Evolutionary conservation across 2,113 vertebrate genomes (phyloP), one percentile per base, ranked within the genome.

Genomic region (Opisthocomus hoazin): DNA sequence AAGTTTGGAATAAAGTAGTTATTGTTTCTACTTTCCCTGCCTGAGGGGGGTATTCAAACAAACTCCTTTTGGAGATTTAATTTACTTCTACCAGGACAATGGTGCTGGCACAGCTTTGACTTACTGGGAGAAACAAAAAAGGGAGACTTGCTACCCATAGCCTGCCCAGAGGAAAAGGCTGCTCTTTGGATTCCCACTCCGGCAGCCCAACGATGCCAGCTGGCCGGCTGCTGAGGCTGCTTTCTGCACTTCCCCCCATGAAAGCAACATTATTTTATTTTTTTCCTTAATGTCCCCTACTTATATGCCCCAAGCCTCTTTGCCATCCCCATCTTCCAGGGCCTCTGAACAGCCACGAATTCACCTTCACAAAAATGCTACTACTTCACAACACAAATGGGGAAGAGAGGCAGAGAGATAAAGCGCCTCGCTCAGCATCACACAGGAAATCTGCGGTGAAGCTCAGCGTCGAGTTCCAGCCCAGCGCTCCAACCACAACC

Each of bases 21-120:
- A 97, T 94, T 84, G 69, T 82, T 78, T 93, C 76, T 82, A 32
- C 65, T 84, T 90, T 93, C 74, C 68, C 61, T 5, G 82, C 84
- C 75, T 74, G 77, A 97, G 68, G 90, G 83, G 32, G 23, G 91
- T n/a, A 50, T 27, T 84, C 61, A 96, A 91, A 88, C 89, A 96
- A 97, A 91, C 61, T 74, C 63, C 45, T 96, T 94, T 80, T 83
- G 74, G 90, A 89, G 81, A 91, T 91, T 84, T 93, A 87, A 95
- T 95, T 96, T 89, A 87, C 89, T 94, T 97, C 91, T 91, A 97
- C 18, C 45, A 89, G 89, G 91, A 96, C 95, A 96, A 96, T 93
- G 74, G 70, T 32, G 87, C 78, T 96, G 96, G 93, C 95, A 96
- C 51, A 37, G 89, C 43, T 79, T 34, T 37, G 89, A 45, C 77